A percentile compares a stretch with the other conserved stretches of the same genome.
phyloP scores from a whole-genome alignment of 2,888 invertebrate species.

The Alcis repandata region DNA sequence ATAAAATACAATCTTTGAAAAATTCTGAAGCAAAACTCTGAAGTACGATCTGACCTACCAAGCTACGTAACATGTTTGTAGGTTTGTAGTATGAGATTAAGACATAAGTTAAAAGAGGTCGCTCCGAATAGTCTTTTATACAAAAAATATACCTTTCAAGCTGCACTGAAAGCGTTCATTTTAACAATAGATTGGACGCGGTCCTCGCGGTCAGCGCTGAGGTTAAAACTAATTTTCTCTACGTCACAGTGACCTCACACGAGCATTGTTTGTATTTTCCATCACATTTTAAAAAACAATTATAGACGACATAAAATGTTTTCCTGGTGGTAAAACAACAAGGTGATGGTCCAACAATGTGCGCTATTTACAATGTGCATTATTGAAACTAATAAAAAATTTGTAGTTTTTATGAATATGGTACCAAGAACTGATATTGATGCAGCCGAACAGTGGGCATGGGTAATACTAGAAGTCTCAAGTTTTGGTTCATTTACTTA shows the following conservation, averaged over 20 bases:
- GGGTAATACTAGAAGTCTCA: too few relatives aligned
- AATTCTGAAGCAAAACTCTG: too few relatives aligned
- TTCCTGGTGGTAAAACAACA: background rate
- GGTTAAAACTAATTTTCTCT: constrained; percentile 80
- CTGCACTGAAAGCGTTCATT: constrained; percentile 42
- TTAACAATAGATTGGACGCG: constrained; percentile 64
- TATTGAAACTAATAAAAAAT: background rate
- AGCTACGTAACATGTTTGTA: too few relatives aligned
- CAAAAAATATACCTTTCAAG: background rate
- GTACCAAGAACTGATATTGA: too few relatives aligned
- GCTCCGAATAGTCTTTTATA: too few relatives aligned
- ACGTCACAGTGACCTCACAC: constrained; percentile 66
- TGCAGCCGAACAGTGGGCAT: too few relatives aligned
- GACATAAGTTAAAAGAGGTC: too few relatives aligned
- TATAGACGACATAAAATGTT: constrained; percentile 38
- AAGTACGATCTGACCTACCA: too few relatives aligned
- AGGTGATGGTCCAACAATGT: background rate
- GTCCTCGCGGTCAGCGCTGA: constrained; percentile 66
- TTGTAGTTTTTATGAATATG: too few relatives aligned
- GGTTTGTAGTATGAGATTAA: too few relatives aligned
- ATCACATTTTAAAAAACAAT: constrained; percentile 60
- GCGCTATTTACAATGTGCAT: background rate
- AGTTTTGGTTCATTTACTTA: too few relatives aligned
- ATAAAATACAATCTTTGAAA: too few relatives aligned
- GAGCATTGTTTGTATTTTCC: constrained; percentile 57